Base-by-base conservation (phyloP, 1,140 invertebrate genomes). In the Ridgeia piscesae region DNA sequence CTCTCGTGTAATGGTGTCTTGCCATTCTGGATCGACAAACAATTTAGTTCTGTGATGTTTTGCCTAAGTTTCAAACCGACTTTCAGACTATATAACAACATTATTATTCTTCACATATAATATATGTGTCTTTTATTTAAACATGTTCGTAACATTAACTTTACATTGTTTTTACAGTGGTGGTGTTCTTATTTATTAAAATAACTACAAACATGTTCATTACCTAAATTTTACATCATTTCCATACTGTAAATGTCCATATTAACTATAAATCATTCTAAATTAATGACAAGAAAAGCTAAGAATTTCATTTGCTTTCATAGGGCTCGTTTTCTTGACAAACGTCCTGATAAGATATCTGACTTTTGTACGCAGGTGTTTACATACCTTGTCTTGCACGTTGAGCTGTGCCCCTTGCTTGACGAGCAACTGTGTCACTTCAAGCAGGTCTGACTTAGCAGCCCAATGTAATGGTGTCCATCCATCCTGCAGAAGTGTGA, bases 401-500 rank as follows among this genome's bases (percentile, higher is more conserved):
- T 99, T 98, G 0, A 99, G 97, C 96, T 99, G 98, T 31, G 99
- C 98, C 93, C 99, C 99, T 93, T 98, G 98, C 94, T 98, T 98
- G 91, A 99, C 95, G 92, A 99, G 97, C 96, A 99, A 98, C 91
- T 98, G 97, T 33, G 99, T 96, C 93, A 96, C 96, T 89, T 97
- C 96, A 35, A 96, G 91, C 94, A 97, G 96, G 34, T 96, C 96
- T 91, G 95, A 93, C 31, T 95, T 94, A 77, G 96, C 94, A 48
- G 97, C 96, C 93, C 95, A 95, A 93, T 97, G 96, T 9, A 97
- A 94, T 21, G 96, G 95, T 34, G 96, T 96, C 94, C 97, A 96
- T 21, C 95, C 96, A 93, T 97, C 96, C 97, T 97, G 93, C 90
- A 95, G 93, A 93, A 92, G 58, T 77, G 27, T 77, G 17, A 77